These are phyloP conservation scores for Clarias macrocephalus DNA, from an alignment of 2,113 vertebrate species.

Conservation along the genomic window DNA sequence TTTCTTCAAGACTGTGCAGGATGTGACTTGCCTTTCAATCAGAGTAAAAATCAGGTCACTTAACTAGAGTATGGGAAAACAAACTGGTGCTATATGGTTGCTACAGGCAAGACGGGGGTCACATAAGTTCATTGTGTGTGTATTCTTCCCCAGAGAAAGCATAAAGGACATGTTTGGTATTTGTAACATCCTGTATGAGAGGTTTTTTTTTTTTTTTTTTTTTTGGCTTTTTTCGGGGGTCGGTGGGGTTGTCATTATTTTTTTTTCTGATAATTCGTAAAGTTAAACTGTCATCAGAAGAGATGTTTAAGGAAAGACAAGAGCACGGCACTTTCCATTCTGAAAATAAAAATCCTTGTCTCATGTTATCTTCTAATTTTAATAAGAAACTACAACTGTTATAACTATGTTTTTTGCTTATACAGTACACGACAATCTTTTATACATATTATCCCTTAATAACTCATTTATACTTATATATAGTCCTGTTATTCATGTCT, in stretches of 20 bases:
- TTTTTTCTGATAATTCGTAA: conserved; percentile 15
- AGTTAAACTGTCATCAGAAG: conserved; percentile 1
- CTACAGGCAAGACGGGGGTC: not conserved
- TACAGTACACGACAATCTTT: conserved; percentile 55
- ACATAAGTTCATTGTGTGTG: not conserved
- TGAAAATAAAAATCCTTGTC: conserved; percentile 19
- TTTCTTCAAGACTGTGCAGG: conserved; percentile 34
- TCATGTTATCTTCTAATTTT: conserved; percentile 50
- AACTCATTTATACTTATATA: conserved; percentile 23
- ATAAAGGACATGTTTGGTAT: not conserved
- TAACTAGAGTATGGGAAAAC: conserved; percentile 18
- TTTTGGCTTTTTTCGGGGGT: not conserved
- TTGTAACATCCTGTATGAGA: not conserved
- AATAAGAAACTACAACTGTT: conserved; percentile 61
- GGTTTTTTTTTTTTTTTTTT: too few species aligned
- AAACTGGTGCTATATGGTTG: not conserved
- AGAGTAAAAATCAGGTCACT: conserved; percentile 21
- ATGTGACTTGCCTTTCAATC: conserved; percentile 43
- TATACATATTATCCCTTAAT: conserved; percentile 55
- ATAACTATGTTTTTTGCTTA: conserved; percentile 45
- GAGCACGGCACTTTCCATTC: not conserved
- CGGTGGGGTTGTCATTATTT: not conserved
- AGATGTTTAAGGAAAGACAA: not conserved
- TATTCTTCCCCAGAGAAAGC: not conserved
- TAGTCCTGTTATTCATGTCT: conserved; percentile 43